A percentile compares a stretch with the other conserved stretches of the same genome.
Conservation (phyloP, 2,113 vertebrate genomes). For the Pheucticus melanocephalus region DNA sequence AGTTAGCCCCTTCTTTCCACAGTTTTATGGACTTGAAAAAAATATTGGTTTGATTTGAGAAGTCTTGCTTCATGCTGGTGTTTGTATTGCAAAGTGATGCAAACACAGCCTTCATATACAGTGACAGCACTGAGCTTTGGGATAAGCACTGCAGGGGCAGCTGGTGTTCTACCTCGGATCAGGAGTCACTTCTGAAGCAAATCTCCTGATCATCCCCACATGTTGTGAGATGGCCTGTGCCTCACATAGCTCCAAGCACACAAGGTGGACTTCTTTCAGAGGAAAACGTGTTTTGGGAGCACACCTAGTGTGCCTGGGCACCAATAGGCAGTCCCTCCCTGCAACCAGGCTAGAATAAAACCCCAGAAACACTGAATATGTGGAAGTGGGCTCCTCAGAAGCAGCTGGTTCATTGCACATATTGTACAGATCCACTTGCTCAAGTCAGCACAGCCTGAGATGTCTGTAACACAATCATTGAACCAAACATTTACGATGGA, state of each 20-base stretch:
- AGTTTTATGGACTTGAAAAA: not conserved
- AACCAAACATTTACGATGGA: not conserved
- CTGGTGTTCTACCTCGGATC: rapidly evolving
- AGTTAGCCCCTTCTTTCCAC: not conserved
- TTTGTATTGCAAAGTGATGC: not conserved
- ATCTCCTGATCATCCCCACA: not conserved
- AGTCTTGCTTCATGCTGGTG: not conserved
- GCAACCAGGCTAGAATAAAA: not conserved
- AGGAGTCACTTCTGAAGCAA: not conserved
- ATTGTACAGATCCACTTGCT: not conserved
- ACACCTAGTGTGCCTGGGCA: not conserved
- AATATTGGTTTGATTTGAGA: not conserved
- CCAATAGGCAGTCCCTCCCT: not conserved
- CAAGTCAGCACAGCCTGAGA: not conserved
- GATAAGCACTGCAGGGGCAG: not conserved
- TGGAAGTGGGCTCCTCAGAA: not conserved
- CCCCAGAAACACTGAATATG: not conserved
- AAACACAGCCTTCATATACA: not conserved
- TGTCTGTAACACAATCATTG: not conserved
- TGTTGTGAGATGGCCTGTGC: not conserved
- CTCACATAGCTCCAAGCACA: not conserved
- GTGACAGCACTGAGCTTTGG: not conserved
- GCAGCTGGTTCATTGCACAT: not conserved
- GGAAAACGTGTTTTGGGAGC: not conserved
- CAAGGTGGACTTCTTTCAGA: not conserved